phyloP scores from a whole-genome alignment of 2,113 vertebrate species.

The Aptenodytes forsteri region DNA sequence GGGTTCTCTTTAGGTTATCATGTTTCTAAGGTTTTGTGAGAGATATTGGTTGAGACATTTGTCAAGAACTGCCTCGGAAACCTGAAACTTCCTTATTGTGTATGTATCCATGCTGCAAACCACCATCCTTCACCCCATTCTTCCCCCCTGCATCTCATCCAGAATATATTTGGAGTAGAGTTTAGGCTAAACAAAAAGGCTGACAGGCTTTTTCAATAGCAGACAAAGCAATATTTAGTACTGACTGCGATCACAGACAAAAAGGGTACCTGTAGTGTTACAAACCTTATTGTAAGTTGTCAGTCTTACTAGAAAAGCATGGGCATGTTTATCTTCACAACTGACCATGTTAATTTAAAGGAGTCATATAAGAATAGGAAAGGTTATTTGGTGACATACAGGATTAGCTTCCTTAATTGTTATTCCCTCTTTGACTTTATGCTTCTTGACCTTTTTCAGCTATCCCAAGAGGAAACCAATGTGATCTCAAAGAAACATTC shows the following conservation, averaged over 20 bases:
- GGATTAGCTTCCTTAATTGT: constrained; percentile 7
- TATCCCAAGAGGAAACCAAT: background rate
- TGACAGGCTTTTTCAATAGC: background rate
- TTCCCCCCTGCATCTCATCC: background rate
- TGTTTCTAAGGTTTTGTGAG: background rate
- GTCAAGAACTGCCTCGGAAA: background rate
- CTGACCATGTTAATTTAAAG: background rate
- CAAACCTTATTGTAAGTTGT: background rate
- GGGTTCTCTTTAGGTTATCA: background rate
- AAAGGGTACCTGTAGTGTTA: background rate
- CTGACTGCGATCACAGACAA: background rate
- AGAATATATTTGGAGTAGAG: background rate
- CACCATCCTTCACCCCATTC: background rate
- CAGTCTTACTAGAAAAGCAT: background rate
- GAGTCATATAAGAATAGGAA: background rate
- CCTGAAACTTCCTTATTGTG: background rate
- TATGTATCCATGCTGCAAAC: background rate
- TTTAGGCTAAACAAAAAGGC: background rate
- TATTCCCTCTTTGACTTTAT: constrained; percentile 1
- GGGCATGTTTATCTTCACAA: background rate
- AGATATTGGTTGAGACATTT: background rate
- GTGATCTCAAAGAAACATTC: background rate
- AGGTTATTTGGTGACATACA: background rate
- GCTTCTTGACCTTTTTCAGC: constrained; percentile 30
- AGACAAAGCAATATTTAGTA: background rate